Base-by-base conservation (phyloP, 2,888 invertebrate species). In the Laspeyria flexula region DNA sequence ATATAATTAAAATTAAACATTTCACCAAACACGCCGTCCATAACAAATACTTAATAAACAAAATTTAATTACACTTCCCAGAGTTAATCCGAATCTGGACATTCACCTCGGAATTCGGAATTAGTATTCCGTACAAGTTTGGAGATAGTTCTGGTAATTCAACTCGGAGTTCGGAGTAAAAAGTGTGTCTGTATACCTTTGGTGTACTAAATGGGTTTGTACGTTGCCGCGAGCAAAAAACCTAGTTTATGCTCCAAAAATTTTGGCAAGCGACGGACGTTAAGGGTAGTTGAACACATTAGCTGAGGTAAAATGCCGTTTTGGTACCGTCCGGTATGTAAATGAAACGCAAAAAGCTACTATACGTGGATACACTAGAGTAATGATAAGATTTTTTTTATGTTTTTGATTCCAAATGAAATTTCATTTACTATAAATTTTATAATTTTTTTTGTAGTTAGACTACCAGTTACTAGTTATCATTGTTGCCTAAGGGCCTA, bases 31-130 rank as follows among this genome's bases (percentile, higher is more conserved):
- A 25, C 3, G 1, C 25, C 1, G 25, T 21, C 25, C 9, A 25
- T 25, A 7, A 6, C 7, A 25, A 25, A 25, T 3, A 15, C 30
- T 12, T 6, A 9, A 31, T 31, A 31, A 31, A 12, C 31, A 49
- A 59, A 59, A 54, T 60, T 65, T 34, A 65, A 61, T 61, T 55
- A 51, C 34, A 11, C 23, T 25, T 7, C 4, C 31, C 15, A 38
- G 46, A 49, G 54, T 50, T 56, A 52, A 60, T 48, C 43, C 44
- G 40, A 40, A 44, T 49, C 43, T 59, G 43, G 27, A 53, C 43
- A 18, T 11, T 30, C 15, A 11, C 37, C 10, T 15, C 43, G 43
- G 45, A 53, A 46, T 31, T 45, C 27, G 34, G n/a, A 16, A 64
- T 62, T 49, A 54, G 44, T 42, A 43, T 60, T 60, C 49, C 3